Base-by-base conservation (phyloP, 2,113 vertebrate genomes). In the Amazona vittata region DNA sequence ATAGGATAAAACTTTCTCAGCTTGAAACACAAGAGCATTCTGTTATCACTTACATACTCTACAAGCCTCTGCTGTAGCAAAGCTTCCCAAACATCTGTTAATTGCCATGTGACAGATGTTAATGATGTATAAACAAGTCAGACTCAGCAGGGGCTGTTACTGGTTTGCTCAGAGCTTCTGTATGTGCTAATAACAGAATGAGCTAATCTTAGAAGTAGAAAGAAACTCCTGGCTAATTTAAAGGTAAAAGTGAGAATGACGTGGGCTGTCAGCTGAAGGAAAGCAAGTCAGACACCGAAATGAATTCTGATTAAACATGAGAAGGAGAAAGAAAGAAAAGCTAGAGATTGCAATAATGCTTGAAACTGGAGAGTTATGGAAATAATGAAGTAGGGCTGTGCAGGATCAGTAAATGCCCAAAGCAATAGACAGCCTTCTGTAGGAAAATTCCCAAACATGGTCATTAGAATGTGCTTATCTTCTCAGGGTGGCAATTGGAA, bases 51-150 rank as follows among this genome's bases (percentile, higher is more conserved):
- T 92, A 43, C 28, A 31, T 67, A 70, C 25, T 24, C 68, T 63
- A 68, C 64, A 65, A 95, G 83, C 65, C 50, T 65, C 81, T 93
- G 65, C 91, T 89, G 57, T 60, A 91, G 39, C 43, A 91, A 94
- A 79, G 83, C 62, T 89, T 95, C 85, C 69, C 89, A 91, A 95
- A 96, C 93, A 69, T 92, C 96, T 96, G 95, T 96, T 96, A 95
- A 96, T 95, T 93, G 94, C 89, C 93, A 6, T 86, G 86, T 95
- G 93, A 50, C 91, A 96, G 91, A 96, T 96, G 93, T 96, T 96
- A 91, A 95, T 95, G 89, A 78, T 94, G 77, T 87, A 89, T 91
- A 87, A 95, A 95, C 95, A 95, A 95, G 81, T 89, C 69, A 95
- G 83, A 68, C 69, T 64, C 83, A 69, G 91, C 81, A 68, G 86